Evolutionary conservation across 2,797 vertebrate genomes (phyloP), one percentile per base, ranked within the genome.

Genomic region (Danio tinwini): DNA sequence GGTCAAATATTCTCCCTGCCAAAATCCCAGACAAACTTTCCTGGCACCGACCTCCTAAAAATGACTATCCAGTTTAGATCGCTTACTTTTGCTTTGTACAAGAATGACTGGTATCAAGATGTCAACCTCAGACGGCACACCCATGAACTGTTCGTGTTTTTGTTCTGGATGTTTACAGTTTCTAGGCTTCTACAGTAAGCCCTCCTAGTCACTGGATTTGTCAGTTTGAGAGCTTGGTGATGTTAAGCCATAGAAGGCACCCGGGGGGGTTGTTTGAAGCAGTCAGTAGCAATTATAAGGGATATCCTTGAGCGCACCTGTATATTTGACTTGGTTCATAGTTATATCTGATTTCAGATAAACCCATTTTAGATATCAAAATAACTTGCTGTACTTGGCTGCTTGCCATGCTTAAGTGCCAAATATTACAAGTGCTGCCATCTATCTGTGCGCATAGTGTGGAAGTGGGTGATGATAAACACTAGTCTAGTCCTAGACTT

Each of bases 1-100:
- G 47, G 82, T 65, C 83, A 83, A 85, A 88, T 85, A 85, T 88
- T 90, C 87, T 85, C 84, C 84, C 87, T 85, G 81, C 82, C 2
- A 39, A 87, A 88, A 89, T 90, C 85, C 88, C 86, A 89, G 87
- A 91, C 87, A 88, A 88, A 88, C 90, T 93, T 93, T 92, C 90
- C 90, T 91, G 91, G 90, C 91, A 86, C 8, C 0, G 76, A 78
- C 74, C 86, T 86, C 87, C 88, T 29, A 76, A 86, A 88, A 90
- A 90, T 86, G 86, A 91, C 91, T 91, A 92, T 89, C 89, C 71
- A 87, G 92, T 89, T 88, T 85, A 70, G 75, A 88, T 85, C 82
- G 88, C 87, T 90, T 55, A 19, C 5, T 56, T 45, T 71, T 55
- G 40, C 29, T 19, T 52, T 16, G 0, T 64, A 16, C 17, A 53